These are phyloP conservation scores for Gadopsis bispinosus DNA, from an alignment of 2,797 vertebrate genomes.

Conservation along the genomic window DNA sequence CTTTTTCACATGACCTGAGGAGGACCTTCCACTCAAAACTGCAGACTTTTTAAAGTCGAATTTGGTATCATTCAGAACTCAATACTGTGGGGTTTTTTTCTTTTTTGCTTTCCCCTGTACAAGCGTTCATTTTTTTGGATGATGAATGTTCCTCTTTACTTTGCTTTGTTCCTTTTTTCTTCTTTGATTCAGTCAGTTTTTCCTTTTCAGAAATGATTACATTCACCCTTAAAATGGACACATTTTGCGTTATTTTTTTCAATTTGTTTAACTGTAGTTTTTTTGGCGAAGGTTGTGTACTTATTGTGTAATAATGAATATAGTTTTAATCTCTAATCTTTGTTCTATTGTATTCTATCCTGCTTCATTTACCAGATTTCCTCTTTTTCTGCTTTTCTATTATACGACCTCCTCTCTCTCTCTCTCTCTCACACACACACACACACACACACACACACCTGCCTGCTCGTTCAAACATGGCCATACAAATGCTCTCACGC, in stretches of 20 bases:
- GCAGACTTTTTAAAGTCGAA: background rate
- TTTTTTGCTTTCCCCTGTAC: background rate
- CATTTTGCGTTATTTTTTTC: background rate
- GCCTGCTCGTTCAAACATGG: slow-evolving; percentile 4
- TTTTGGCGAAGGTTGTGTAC: background rate
- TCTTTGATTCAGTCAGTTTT: background rate
- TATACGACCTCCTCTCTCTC: background rate
- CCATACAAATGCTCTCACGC: slow-evolving; percentile 1
- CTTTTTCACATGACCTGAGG: background rate
- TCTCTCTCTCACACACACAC: background rate
- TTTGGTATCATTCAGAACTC: background rate
- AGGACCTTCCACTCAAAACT: no score
- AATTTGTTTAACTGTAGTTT: background rate
- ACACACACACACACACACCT: slow-evolving; percentile 18
- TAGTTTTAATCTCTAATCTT: background rate
- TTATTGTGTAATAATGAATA: background rate
- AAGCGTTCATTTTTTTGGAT: background rate
- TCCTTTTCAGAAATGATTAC: background rate
- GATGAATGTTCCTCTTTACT: background rate
- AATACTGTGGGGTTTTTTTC: no score
- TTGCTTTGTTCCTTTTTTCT: background rate
- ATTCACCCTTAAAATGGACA: background rate
- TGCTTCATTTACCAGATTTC: slow-evolving; percentile 8
- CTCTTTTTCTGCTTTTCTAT: slow-evolving; percentile 8
- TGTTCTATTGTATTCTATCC: slow-evolving; percentile 14